Conservation (phyloP, 2,888 invertebrate genomes). For the Carcina quercana region DNA sequence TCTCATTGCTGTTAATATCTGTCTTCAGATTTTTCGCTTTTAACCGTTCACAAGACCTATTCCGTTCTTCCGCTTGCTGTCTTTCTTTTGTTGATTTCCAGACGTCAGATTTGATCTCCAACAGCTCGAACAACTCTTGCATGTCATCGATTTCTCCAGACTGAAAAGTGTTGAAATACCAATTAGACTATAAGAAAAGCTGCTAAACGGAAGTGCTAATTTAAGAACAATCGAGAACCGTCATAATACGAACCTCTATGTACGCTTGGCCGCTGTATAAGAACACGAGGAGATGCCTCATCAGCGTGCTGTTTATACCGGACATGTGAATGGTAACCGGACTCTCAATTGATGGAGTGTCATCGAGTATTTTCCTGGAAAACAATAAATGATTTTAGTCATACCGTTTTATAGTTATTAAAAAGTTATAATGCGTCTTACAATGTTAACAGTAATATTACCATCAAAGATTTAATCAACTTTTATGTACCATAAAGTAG, state of each 20-base stretch:
- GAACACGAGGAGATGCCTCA: constrained; percentile 88
- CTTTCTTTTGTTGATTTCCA: constrained; percentile 77
- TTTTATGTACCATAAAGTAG: no score
- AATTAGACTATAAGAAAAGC: no score
- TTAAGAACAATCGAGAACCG: no score
- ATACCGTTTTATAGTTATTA: no score
- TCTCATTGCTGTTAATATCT: constrained; percentile 69
- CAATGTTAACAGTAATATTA: no score
- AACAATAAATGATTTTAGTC: constrained; percentile 2
- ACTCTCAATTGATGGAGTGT: constrained; percentile 80
- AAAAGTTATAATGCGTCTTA: no score
- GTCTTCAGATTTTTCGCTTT: constrained; percentile 63
- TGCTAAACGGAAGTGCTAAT: no score
- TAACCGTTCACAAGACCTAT: constrained; percentile 64
- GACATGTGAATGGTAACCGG: constrained; percentile 89
- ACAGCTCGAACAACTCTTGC: constrained; percentile 86
- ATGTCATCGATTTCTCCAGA: constrained; percentile 87
- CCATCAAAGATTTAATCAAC: no score
- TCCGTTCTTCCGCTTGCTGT: constrained; percentile 65
- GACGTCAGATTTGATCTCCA: constrained; percentile 90
- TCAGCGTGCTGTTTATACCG: constrained; percentile 85
- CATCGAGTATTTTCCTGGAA: constrained; percentile 80
- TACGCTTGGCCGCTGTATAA: constrained; percentile 90
- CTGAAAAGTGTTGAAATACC: no score
- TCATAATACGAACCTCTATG: constrained; percentile 78